Evolutionary conservation across 1,140 invertebrate species (phyloP).

Genomic region (Palaemon carinicauda): DNA sequence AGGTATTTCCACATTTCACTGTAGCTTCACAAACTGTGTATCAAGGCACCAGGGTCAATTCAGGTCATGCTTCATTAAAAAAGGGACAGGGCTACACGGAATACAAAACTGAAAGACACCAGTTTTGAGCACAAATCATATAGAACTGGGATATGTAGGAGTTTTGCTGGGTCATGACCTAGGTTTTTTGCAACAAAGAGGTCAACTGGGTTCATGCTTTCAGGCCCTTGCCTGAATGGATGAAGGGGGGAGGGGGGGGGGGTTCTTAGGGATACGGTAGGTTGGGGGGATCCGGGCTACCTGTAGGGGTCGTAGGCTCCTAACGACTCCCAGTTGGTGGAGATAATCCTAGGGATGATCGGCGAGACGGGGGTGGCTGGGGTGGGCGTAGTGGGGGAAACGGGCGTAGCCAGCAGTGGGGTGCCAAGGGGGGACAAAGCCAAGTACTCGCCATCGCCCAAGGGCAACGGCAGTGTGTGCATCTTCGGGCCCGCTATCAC

Average conservation of each 20-base stretch:
- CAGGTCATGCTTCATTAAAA: no score
- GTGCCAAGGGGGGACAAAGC: conserved; percentile 40
- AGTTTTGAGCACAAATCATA: no score
- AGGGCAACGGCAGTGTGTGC: conserved; percentile 51
- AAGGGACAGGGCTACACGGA: no score
- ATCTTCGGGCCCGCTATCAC: conserved; percentile 23
- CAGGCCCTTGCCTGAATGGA: no score
- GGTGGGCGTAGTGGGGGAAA: conserved; percentile 55
- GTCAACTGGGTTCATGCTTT: no score
- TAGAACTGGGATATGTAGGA: no score
- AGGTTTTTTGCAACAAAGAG: no score
- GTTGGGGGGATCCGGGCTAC: conserved; percentile 8
- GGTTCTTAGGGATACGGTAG: background rate
- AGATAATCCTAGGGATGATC: conserved; percentile 58
- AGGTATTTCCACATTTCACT: no score
- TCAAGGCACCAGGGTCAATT: no score
- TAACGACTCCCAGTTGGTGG: conserved; percentile 59
- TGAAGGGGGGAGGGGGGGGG: background rate
- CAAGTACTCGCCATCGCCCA: conserved; percentile 27
- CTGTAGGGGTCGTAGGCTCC: conserved; percentile 59
- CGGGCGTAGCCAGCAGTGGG: conserved; percentile 42
- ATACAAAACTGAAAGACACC: no score
- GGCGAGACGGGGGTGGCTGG: conserved; percentile 56
- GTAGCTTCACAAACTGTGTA: no score
- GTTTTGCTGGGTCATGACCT: no score